Conservation (phyloP, 2,113 vertebrate genomes). For the Mus musculus region GRCm39 chrX:46986501-46987000, state of each 20-base stretch:
- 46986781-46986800: constrained; percentile 42
- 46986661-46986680: constrained; percentile 12
- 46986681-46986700: constrained; percentile 39
- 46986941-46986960: not conserved
- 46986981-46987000: not conserved
- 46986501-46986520: not conserved
- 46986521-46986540: not conserved
- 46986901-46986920: not conserved
- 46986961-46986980: not conserved
- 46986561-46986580: not conserved
- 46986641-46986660: constrained; percentile 12
- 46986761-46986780: not conserved
- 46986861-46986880: not conserved
- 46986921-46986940: not conserved
- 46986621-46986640: constrained; percentile 8
- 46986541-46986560: constrained; percentile 9
- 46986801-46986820: constrained; percentile 41
- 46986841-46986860: not conserved
- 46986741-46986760: constrained; percentile 40
- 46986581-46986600: not conserved
- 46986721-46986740: not conserved
- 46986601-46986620: not conserved
- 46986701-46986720: not conserved
- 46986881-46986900: not conserved
- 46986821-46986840: constrained; percentile 45